Evolutionary conservation across 2,888 invertebrate genomes (phyloP).

Genomic region (Drosophila monieri): DNA sequence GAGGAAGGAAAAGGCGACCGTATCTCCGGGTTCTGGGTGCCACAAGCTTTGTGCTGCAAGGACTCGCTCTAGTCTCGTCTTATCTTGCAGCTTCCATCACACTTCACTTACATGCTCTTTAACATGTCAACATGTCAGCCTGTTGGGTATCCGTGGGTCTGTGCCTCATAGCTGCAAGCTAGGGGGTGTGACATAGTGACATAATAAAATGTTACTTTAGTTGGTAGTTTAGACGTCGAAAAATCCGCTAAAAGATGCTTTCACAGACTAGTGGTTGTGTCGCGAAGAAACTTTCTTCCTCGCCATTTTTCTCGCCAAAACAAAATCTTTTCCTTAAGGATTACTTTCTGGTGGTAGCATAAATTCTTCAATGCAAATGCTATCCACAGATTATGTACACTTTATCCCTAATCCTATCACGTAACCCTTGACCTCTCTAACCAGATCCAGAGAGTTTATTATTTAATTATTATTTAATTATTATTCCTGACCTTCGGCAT

Average conservation of each 20-base stretch:
- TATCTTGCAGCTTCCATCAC: conserved; percentile 64
- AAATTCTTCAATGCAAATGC: too few species aligned
- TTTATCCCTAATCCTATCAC: background rate
- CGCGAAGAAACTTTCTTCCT: conserved; percentile 9
- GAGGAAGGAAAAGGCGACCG: conserved; percentile 15
- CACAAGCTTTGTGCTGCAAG: background rate
- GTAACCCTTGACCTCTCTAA: background rate
- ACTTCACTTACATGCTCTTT: conserved; percentile 79
- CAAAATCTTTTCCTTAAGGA: background rate
- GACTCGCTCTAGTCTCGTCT: conserved; percentile 49
- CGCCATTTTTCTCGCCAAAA: conserved; percentile 2
- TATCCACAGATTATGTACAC: background rate
- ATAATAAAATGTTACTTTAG: conserved; percentile 75
- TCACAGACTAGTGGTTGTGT: conserved; percentile 6
- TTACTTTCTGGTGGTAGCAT: too few species aligned
- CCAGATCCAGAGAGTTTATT: too few species aligned
- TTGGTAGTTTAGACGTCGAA: conserved; percentile 50
- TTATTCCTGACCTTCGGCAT: background rate
- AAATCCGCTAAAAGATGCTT: conserved; percentile 27
- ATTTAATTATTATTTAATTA: too few species aligned
- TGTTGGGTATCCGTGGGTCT: conserved; percentile 9
- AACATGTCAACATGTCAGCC: conserved; percentile 74
- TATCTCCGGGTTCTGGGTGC: conserved; percentile 32
- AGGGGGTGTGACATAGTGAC: conserved; percentile 70
- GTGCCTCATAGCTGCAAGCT: background rate